Evolutionary conservation across 2,888 invertebrate genomes (phyloP).

Genomic region (Yponomeuta malinellus): DNA sequence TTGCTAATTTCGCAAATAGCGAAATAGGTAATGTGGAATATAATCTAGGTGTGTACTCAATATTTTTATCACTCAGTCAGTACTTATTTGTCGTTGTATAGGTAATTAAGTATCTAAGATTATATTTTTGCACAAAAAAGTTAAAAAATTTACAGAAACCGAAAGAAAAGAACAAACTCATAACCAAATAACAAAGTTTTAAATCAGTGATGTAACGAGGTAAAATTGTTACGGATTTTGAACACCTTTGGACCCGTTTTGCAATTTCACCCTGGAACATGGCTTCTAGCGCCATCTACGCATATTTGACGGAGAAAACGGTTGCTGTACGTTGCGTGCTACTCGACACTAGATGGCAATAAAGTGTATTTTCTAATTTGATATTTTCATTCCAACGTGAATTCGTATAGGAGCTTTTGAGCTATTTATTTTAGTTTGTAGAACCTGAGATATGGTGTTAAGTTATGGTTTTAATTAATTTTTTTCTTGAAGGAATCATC

Average conservation of each 20-base stretch:
- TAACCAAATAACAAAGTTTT: not conserved
- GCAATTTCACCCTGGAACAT: not conserved
- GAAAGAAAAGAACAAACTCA: not conserved
- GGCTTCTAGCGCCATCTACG: constrained; percentile 41
- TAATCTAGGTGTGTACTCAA: too few relatives aligned
- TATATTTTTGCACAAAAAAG: too few relatives aligned
- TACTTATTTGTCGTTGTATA: too few relatives aligned
- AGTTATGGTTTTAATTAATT: too few relatives aligned
- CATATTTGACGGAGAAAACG: not conserved
- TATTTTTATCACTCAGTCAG: too few relatives aligned
- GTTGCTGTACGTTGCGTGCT: constrained; percentile 30
- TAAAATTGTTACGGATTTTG: not conserved
- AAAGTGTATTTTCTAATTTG: not conserved
- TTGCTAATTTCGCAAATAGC: too few relatives aligned
- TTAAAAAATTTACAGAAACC: not conserved
- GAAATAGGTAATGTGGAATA: too few relatives aligned
- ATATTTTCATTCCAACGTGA: not conserved
- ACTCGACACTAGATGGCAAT: constrained; percentile 57
- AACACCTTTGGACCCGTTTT: not conserved
- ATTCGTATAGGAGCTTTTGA: not conserved
- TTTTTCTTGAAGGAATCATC: too few relatives aligned
- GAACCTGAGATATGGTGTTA: not conserved
- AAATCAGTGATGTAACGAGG: not conserved
- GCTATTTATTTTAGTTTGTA: not conserved
- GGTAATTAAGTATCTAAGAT: too few relatives aligned